Percentiles rank a stretch among this genome's conserved stretches.
Evolutionary conservation across 2,113 vertebrate species (phyloP).

Genomic region (Mustela lutreola): DNA sequence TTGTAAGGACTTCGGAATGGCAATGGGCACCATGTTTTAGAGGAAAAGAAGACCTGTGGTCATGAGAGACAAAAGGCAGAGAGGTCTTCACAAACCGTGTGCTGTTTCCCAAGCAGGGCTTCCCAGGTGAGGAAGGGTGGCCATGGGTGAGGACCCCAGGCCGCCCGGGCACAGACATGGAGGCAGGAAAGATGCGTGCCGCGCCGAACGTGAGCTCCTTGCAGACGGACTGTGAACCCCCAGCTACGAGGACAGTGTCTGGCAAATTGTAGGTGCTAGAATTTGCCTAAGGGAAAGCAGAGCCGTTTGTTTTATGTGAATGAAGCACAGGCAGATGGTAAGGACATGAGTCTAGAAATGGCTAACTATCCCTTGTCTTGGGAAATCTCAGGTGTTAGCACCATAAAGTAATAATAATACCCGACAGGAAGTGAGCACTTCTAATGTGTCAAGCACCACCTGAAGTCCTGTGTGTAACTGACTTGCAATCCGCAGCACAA

Average conservation of each 20-base stretch:
- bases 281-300: not conserved
- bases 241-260: not conserved
- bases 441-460: not conserved
- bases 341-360: not conserved
- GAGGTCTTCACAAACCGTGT: not conserved
- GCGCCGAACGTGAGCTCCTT: not conserved
- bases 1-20: not conserved
- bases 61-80: not conserved
- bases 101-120: not conserved
- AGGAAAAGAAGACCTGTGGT: not conserved
- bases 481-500: not conserved
- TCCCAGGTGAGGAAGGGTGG: not conserved
- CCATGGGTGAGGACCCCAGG: not conserved
- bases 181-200: not conserved
- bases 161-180: not conserved
- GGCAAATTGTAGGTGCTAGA: not conserved
- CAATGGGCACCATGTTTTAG: not conserved
- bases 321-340: not conserved
- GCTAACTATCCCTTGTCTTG: not conserved
- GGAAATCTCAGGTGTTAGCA: not conserved
- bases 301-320: not conserved
- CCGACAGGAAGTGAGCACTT: not conserved
- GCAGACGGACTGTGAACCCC: not conserved
- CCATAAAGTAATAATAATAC: not conserved
- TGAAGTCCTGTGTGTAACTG: not conserved